These are phyloP conservation scores for Cryptus viduatorius DNA, from an alignment of 2,888 invertebrate species.

Conservation along the genomic window DNA sequence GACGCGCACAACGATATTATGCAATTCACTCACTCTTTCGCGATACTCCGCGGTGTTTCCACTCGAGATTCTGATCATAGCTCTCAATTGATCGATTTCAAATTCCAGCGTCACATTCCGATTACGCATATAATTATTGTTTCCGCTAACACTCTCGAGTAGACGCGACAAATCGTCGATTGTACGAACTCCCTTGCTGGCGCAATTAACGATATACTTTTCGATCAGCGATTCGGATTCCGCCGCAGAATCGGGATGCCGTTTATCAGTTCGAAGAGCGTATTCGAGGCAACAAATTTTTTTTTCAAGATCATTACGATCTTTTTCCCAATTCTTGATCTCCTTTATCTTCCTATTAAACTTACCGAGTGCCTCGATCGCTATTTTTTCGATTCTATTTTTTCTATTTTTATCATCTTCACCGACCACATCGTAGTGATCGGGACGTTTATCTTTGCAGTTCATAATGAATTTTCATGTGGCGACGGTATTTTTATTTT, in stretches of 20 bases:
- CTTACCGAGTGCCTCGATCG: not conserved
- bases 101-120: slow-evolving; percentile 61
- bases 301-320: slow-evolving; percentile 67
- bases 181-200: slow-evolving; percentile 70
- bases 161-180: slow-evolving; percentile 73
- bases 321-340: slow-evolving; percentile 65
- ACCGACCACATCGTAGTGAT: not conserved
- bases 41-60: slow-evolving; percentile 67
- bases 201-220: slow-evolving; percentile 68
- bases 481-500: not conserved
- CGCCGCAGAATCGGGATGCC: slow-evolving; percentile 32
- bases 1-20: slow-evolving; percentile 63
- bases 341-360: slow-evolving; percentile 56
- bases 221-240: slow-evolving; percentile 67
- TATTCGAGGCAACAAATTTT: slow-evolving; percentile 69
- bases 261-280: slow-evolving; percentile 59
- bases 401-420: not conserved
- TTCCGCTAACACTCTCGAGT: slow-evolving; percentile 68
- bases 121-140: slow-evolving; percentile 61
- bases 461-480: slow-evolving; percentile 23
- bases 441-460: not conserved
- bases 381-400: slow-evolving; percentile 4
- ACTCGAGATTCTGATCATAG: slow-evolving; percentile 68
- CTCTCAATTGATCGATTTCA: slow-evolving; percentile 68
- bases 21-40: slow-evolving; percentile 69